Evolutionary conservation across 2,113 vertebrate genomes (phyloP).

Genomic region (Echinops telfairi): DNA sequence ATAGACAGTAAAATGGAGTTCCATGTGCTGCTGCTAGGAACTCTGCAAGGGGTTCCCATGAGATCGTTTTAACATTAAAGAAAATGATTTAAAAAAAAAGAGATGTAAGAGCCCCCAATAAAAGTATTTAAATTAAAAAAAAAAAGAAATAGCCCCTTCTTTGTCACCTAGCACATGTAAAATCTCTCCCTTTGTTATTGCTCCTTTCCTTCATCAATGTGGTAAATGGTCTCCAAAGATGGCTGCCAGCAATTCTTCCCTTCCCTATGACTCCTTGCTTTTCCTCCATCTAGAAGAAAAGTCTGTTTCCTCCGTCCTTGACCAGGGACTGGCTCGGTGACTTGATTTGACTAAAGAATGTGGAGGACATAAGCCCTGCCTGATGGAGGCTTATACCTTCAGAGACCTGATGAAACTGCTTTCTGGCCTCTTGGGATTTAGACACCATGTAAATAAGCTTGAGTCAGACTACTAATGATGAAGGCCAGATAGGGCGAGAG

Average conservation of each 20-base stretch:
- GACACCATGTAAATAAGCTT: not conserved
- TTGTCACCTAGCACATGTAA: not conserved
- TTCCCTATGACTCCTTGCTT: fast-evolving
- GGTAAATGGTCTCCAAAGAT: not conserved
- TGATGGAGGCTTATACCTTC: not conserved
- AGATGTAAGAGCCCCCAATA: too few relatives aligned
- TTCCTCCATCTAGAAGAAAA: not conserved
- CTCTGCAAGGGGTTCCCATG: not conserved
- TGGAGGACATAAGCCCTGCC: not conserved
- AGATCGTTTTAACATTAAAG: not conserved
- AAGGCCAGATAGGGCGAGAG: too few relatives aligned
- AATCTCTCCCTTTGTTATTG: not conserved
- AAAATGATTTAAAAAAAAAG: too few relatives aligned
- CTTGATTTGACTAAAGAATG: not conserved
- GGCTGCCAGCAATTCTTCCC: not conserved
- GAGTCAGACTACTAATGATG: not conserved
- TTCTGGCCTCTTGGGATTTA: not conserved
- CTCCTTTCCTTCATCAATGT: not conserved
- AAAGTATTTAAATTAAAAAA: too few relatives aligned
- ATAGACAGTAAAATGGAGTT: not conserved
- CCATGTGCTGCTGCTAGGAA: not conserved
- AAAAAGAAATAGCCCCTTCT: not conserved
- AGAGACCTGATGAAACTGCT: not conserved
- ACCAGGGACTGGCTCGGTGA: not conserved
- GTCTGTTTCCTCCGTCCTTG: not conserved